phyloP scores from a whole-genome alignment of 2,113 vertebrate species.

The Bucco capensis region DNA sequence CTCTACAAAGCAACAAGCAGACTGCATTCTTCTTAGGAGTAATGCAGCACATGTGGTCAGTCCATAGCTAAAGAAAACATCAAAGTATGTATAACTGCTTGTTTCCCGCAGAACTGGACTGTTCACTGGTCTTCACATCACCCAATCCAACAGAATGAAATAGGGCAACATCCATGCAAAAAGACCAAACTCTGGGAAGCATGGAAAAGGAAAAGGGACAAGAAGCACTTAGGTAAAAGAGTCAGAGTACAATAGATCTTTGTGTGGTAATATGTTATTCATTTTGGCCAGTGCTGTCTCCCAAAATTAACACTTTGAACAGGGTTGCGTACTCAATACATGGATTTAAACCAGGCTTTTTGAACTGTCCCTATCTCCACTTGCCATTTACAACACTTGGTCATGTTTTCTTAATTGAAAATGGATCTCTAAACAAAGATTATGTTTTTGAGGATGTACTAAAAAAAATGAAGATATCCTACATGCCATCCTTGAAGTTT shows the following conservation, averaged over 20 bases:
- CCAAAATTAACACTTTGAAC: neutral
- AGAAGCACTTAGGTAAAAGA: neutral
- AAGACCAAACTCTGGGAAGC: neutral
- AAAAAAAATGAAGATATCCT: neutral
- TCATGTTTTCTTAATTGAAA: neutral
- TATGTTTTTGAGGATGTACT: fast-evolving
- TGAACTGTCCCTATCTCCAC: neutral
- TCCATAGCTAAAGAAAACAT: neutral
- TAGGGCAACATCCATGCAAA: neutral
- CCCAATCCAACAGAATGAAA: neutral
- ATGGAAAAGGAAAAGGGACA: neutral
- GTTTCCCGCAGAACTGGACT: neutral
- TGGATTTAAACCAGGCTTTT: neutral
- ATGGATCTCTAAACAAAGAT: neutral
- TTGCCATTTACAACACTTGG: neutral
- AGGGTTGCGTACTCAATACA: neutral
- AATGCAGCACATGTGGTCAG: neutral
- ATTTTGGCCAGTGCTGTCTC: neutral
- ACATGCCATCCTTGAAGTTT: neutral
- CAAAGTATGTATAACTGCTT: neutral
- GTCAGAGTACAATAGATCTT: neutral
- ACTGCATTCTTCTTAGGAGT: neutral
- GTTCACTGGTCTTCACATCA: neutral
- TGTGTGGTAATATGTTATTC: neutral
- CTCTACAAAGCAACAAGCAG: neutral